Evolutionary conservation across 2,888 invertebrate species (phyloP).

Genomic region (Metallyticus violacea): DNA sequence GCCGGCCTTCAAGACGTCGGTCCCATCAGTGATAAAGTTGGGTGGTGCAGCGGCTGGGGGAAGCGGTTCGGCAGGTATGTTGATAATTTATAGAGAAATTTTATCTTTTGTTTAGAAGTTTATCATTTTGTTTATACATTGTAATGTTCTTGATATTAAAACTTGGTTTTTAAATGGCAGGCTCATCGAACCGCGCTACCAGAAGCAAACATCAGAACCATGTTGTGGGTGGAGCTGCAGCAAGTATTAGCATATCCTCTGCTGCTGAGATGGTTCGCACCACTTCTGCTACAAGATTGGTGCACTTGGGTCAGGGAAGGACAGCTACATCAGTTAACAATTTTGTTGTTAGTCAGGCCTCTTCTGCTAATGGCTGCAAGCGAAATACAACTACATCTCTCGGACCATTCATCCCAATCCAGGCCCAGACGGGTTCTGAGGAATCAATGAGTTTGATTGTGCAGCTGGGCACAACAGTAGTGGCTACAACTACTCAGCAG

Average conservation of each 20-base stretch:
- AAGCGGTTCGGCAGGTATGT: slow-evolving; percentile 27
- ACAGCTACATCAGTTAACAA: background rate
- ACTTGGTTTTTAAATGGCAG: background rate
- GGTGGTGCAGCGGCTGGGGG: slow-evolving; percentile 45
- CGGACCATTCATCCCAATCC: slow-evolving; percentile 20
- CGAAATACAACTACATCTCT: background rate
- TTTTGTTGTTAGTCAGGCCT: slow-evolving; percentile 29
- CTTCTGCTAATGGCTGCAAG: slow-evolving; percentile 13
- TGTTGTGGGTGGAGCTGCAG: slow-evolving; percentile 10
- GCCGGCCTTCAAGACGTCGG: slow-evolving; percentile 45
- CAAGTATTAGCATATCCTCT: background rate
- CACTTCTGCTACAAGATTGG: slow-evolving; percentile 17
- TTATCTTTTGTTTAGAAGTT: background rate
- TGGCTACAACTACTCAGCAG: slow-evolving; percentile 13
- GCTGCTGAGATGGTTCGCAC: slow-evolving; percentile 21
- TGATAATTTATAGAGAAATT: background rate
- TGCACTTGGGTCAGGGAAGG: slow-evolving; percentile 22
- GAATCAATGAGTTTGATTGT: slow-evolving; percentile 43
- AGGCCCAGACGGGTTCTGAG: slow-evolving; percentile 9
- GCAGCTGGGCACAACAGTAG: slow-evolving; percentile 39
- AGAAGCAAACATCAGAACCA: slow-evolving; percentile 39
- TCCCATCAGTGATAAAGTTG: slow-evolving; percentile 48
- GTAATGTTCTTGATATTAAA: background rate
- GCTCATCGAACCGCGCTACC: slow-evolving; percentile 18
- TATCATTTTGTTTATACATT: background rate